Conservation (phyloP, 2,888 invertebrate genomes). For the Apodemia duryi region DNA sequence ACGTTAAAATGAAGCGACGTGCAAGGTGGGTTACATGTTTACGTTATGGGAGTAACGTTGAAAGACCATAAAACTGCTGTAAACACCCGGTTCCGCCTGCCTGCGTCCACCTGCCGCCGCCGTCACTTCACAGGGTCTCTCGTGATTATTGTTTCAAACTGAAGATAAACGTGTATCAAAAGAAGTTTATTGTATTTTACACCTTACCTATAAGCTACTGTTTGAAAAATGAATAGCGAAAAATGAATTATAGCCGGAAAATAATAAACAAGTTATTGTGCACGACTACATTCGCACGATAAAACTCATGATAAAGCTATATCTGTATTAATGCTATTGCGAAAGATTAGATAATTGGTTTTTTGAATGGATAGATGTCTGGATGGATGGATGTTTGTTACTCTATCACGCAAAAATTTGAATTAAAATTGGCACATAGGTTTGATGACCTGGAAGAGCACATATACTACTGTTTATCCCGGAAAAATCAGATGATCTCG, state of each 20-base stretch:
- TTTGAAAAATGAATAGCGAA: not conserved
- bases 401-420: too few relatives aligned
- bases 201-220: conserved; percentile 2
- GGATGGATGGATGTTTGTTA: too few relatives aligned
- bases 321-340: too few relatives aligned
- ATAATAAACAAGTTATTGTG: not conserved
- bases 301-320: too few relatives aligned
- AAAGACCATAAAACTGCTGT: conserved; percentile 49
- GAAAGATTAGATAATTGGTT: too few relatives aligned
- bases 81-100: conserved; percentile 67
- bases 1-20: not conserved
- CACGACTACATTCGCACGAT: not conserved
- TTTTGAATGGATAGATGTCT: too few relatives aligned
- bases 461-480: too few relatives aligned
- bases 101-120: conserved; percentile 57
- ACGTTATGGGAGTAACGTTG: conserved; percentile 29
- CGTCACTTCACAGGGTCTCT: conserved; percentile 9
- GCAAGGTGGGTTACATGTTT: conserved; percentile 10
- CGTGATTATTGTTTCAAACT: conserved; percentile 20
- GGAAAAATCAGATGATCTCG: too few relatives aligned
- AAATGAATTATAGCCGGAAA: not conserved
- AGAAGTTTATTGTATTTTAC: conserved; percentile 9
- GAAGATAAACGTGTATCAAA: conserved; percentile 18
- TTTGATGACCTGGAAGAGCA: too few relatives aligned
- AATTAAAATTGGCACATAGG: too few relatives aligned